phyloP scores from a whole-genome alignment of 2,113 vertebrate species.

The Saimiri boliviensis region DNA sequence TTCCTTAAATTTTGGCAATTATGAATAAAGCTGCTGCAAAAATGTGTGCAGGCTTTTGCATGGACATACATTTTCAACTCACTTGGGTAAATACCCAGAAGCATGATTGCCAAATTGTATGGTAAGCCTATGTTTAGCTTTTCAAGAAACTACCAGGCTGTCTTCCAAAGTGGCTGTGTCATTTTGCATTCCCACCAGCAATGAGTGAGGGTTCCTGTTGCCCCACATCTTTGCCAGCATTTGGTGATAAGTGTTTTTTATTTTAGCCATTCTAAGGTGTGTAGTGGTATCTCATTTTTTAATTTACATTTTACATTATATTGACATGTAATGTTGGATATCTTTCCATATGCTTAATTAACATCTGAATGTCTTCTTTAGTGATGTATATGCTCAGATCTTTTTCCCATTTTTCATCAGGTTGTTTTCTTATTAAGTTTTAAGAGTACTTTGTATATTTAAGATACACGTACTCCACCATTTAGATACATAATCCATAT shows the following conservation, averaged over 20 bases:
- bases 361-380: not conserved
- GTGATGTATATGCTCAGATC: not conserved
- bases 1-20: not conserved
- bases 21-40: not conserved
- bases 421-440: not conserved
- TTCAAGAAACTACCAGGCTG: not conserved
- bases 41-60: not conserved
- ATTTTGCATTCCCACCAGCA: not conserved
- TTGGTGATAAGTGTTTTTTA: not conserved
- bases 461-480: not conserved
- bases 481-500: not conserved
- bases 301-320: not conserved
- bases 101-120: not conserved
- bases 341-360: not conserved
- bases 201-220: not conserved
- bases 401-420: not conserved
- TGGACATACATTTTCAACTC: not conserved
- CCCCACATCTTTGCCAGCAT: not conserved
- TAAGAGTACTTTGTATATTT: not conserved
- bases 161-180: not conserved
- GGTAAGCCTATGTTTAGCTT: not conserved
- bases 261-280: not conserved
- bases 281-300: not conserved
- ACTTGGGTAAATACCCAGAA: not conserved
- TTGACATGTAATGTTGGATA: too few relatives aligned